Evolutionary conservation across 2,888 invertebrate species (phyloP), one percentile per base, ranked within the genome.

Genomic region (Caenorhabditis sp.): DNA sequence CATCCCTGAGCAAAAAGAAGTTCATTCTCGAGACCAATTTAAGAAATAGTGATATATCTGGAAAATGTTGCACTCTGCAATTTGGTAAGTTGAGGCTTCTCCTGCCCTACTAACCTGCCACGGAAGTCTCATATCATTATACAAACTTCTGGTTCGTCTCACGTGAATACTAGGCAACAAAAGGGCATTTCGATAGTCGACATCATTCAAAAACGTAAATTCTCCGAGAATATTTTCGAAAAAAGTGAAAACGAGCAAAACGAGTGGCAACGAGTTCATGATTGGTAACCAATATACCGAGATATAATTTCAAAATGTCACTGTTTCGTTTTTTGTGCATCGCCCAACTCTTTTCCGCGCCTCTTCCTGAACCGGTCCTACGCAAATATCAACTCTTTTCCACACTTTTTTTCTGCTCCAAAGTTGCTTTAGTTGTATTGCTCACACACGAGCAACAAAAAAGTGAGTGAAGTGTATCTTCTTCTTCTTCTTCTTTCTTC

Each of bases 171-270:
- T 66, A 37, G 64, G 75, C 58, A 73, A 36, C 57, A 65, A 59
- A 49, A 69, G 67, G 10, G 83, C 83, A 65, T 84, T 84, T 37
- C 69, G 58, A 54, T 77, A 84, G 55, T 84, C 84, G 23, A 51
- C 61, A 4, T 69, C 71, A 12, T 80, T 84, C 21, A 84, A 66
- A 67, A 75, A 84, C 19, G 75, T 70, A 62, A 69, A 69, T 50
- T 71, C 66, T 14, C 66, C 14, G 12, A 6, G 21, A 31, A 31
- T 6, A 51, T 21, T 26, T 8, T 19, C 55, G 31, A 31, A 4
- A 4, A 31, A 31, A 4, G 4, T 31, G 31, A 31, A 31, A 31
- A 31, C 10, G 5, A 31, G 4, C 31, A 31, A 31, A 31, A 31
- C 61, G 24, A 58, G 31, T 1, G 65, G 24, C 6, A 64, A 1